Base-by-base conservation (phyloP, 2,113 vertebrate genomes). In the Hipposideros armiger region DNA sequence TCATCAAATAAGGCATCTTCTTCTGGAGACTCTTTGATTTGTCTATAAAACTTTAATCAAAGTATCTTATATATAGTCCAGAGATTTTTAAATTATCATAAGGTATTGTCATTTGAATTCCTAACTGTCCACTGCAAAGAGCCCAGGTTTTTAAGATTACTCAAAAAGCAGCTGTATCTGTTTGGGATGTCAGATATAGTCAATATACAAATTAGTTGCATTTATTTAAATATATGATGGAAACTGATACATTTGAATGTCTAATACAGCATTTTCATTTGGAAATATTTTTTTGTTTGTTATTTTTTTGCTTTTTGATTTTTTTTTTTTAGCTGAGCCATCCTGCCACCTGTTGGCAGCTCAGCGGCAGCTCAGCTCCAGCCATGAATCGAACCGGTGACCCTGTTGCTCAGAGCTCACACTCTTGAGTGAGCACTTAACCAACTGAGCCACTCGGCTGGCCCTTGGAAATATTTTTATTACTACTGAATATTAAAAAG, bases 161-260 rank as follows among this genome's bases (percentile, higher is more conserved):
- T 60, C 10, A 93, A 42, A 92, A 81, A 66, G n/a, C 84, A 73
- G 8, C 82, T 85, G 5, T 86, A 60, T 80, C 84, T 90, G 3
- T 74, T 83, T 85, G 45, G 24, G 24, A 60, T 95, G 60, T 58
- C 64, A 81, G 67, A 58, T 36, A 40, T 45, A 2, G n/a, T 91
- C 54, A 91, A 2, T 47, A 81, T 88, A 60, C 6, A 74, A 54
- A 52, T 80, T 80, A 50, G 36, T 76, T 91, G 72, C 72, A 11
- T 83, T 91, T 52, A 50, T 74, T 94, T 95, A 96, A 40, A 74
- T 60, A 20, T 84, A 4, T 70, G 32, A 70, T 88, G 32, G 60
- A n/a, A 85, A 58, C 26, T 64, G 42, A 88, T 87, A 20, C 22
- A 94, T 85, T 78, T 80, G 26, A 84, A 4, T 76, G 26, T 58